Evolutionary conservation across 2,113 vertebrate genomes (phyloP).

Genomic region (Tupaia chinensis): DNA sequence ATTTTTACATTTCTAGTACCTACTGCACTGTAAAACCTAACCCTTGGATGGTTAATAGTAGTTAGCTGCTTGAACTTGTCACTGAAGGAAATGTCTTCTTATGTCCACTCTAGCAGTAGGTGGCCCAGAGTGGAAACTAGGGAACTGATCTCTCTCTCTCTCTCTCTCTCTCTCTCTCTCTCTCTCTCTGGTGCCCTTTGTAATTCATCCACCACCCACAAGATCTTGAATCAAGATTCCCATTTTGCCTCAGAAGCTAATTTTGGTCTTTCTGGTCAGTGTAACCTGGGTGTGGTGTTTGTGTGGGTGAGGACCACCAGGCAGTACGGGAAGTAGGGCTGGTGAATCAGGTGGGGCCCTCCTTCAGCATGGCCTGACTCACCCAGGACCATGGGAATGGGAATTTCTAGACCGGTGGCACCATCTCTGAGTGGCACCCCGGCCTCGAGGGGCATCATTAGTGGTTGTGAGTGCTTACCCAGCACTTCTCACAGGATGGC

Average conservation of each 20-base stretch:
- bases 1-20: not conserved
- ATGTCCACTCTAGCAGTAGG: not conserved
- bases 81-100: not conserved
- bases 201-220: slow-evolving; percentile 61
- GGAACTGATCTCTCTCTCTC: slow-evolving; percentile 20
- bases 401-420: not conserved
- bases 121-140: not conserved
- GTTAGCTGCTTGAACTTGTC: not conserved
- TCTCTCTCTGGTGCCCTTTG: slow-evolving; percentile 25
- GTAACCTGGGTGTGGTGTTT: slow-evolving; percentile 63
- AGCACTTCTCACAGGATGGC: slow-evolving; percentile 64
- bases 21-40: not conserved
- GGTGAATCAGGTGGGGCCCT: slow-evolving; percentile 60
- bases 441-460: slow-evolving; percentile 69
- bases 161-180: slow-evolving; percentile 13
- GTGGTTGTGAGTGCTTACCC: slow-evolving; percentile 68
- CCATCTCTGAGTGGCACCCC: slow-evolving; percentile 54
- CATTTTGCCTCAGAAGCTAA: slow-evolving; percentile 72
- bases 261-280: slow-evolving; percentile 74
- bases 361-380: slow-evolving; percentile 54
- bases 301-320: slow-evolving; percentile 72
- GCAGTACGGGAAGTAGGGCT: slow-evolving; percentile 71
- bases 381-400: slow-evolving; percentile 58
- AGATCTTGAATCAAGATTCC: slow-evolving; percentile 29
- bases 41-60: not conserved